Evolutionary conservation across 2,113 vertebrate genomes (phyloP).

Genomic region (Paramormyrops kingsleyae): DNA sequence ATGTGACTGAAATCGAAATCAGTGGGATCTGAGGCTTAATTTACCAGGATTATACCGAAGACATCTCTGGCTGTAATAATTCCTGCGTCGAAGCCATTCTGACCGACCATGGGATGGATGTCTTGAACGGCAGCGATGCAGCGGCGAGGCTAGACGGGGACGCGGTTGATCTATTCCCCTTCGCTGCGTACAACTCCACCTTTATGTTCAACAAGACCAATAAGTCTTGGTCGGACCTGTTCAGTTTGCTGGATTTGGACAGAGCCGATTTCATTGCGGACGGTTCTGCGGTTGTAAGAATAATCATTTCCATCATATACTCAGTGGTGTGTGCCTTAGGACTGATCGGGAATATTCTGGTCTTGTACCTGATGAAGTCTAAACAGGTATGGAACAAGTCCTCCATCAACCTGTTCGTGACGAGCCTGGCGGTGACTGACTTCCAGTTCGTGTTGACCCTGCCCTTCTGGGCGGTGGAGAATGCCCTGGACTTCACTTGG

Average conservation of each 20-base stretch:
- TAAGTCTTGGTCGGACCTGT: constrained; percentile 49
- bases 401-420: constrained; percentile 88
- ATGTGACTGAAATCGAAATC: not conserved
- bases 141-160: constrained; percentile 27
- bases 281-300: constrained; percentile 64
- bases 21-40: not conserved
- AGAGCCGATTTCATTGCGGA: constrained; percentile 57
- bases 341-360: constrained; percentile 82
- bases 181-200: constrained; percentile 42
- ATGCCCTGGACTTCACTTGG: constrained; percentile 89
- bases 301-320: constrained; percentile 79
- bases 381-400: constrained; percentile 88
- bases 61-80: not conserved
- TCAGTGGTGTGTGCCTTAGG: constrained; percentile 87
- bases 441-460: constrained; percentile 92
- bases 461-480: constrained; percentile 95
- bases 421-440: constrained; percentile 85
- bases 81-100: not conserved
- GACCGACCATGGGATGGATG: constrained; percentile 44
- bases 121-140: constrained; percentile 37
- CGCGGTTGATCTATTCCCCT: constrained; percentile 29
- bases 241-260: constrained; percentile 47
- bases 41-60: not conserved
- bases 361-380: constrained; percentile 84
- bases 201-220: constrained; percentile 58